Base-by-base conservation (phyloP, 2,888 invertebrate species). In the Drosophila robusta region DNA sequence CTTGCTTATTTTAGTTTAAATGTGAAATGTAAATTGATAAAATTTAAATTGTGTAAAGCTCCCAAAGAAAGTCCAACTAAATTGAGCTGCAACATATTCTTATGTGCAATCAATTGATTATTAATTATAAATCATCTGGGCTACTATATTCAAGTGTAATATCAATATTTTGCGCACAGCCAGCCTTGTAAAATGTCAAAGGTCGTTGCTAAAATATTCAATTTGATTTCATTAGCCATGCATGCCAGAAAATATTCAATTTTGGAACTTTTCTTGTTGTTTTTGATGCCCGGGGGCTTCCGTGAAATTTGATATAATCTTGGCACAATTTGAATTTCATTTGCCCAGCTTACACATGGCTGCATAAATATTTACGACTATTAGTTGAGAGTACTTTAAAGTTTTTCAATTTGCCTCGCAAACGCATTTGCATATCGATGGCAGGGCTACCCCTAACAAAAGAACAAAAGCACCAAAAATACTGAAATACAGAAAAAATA, bases 291-390 rank as follows among this genome's bases (percentile, higher is more conserved):
- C 38, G 38, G 58, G 57, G 29, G 34, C 44, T 16, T 7, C 2
- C 22, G 57, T 56, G 34, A 79, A 60, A 50, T 55, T 70, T 51
- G 61, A 75, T 75, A 79, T 62, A 62, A 75, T 75, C 76, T 79
- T 44, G 18, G 80, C 54, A 64, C 51, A 79, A 80, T 76, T 80
- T 60, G 60, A 80, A 80, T 78, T 82, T 72, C 85, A 84, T 87
- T 78, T 71, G 67, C 45, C 42, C 42, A 68, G 78, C 83, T 80
- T 86, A 70, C 66, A 66, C 75, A 87, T 65, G 75, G 44, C 71
- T 64, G 71, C 89, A 83, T 87, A 87, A 87, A 89, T 81, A 87
- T 83, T 83, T 83, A 83, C 89, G 83, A 88, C 88, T 85, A 89
- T 89, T 87, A 89, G 87, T 87, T 70, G 58, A 51, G 46, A 66